These are phyloP conservation scores for Chlorocebus sabaeus DNA, from an alignment of 2,113 vertebrate genomes.

Conservation along the genomic window DNA sequence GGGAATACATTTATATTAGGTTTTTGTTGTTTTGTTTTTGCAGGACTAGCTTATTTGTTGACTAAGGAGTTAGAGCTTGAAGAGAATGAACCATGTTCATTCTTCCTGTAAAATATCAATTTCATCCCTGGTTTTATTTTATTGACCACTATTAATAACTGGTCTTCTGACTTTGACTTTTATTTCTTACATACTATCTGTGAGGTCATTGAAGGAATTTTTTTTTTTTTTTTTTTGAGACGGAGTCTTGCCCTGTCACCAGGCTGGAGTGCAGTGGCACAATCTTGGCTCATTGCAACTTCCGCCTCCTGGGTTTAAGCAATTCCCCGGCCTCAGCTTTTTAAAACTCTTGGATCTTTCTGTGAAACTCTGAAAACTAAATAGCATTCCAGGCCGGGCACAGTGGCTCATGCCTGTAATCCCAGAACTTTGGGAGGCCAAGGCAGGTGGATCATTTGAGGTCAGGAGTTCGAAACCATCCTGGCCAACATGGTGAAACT, in stretches of 20 bases:
- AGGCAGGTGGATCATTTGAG: too few species aligned
- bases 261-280: too few species aligned
- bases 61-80: background rate
- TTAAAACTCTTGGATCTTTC: background rate
- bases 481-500: too few species aligned
- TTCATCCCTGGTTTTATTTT: background rate
- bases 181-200: background rate
- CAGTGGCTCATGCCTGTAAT: too few species aligned
- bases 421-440: too few species aligned
- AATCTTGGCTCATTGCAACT: too few species aligned
- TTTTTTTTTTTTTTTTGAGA: background rate
- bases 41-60: background rate
- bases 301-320: too few species aligned
- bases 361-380: constrained; percentile 24
- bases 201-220: background rate
- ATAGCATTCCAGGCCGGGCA: background rate
- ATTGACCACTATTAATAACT: background rate
- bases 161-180: background rate
- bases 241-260: too few species aligned
- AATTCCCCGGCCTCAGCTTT: too few species aligned
- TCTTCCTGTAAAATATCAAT: background rate
- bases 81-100: background rate
- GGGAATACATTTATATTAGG: background rate
- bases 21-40: background rate
- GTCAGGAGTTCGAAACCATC: too few species aligned